These are phyloP conservation scores for Setophaga petechia DNA, from an alignment of 2,113 vertebrate species.

Conservation along the genomic window DNA sequence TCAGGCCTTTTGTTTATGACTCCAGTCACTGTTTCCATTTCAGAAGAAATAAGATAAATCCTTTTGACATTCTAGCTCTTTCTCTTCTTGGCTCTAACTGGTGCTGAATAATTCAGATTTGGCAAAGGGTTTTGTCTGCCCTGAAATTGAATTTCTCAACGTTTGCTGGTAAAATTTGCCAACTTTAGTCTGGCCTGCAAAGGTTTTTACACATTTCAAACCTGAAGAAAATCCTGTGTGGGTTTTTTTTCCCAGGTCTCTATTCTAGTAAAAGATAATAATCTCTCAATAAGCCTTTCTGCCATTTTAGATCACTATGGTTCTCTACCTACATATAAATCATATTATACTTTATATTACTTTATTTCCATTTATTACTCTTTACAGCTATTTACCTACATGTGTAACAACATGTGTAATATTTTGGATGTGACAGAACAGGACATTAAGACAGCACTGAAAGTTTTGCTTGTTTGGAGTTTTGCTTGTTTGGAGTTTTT, in stretches of 20 bases:
- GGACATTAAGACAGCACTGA: neutral
- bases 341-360: neutral
- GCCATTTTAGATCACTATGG: neutral
- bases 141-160: neutral
- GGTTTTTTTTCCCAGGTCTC: neutral
- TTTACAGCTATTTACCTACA: neutral
- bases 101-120: neutral
- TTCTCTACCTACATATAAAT: neutral
- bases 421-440: neutral
- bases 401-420: neutral
- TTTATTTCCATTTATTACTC: neutral
- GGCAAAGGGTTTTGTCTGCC: slow-evolving; percentile 24
- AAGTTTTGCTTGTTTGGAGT: neutral
- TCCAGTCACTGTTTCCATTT: slow-evolving; percentile 41
- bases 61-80: slow-evolving; percentile 13
- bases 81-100: slow-evolving; percentile 11
- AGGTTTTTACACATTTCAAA: neutral
- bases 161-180: neutral
- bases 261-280: neutral
- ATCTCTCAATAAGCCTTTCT: neutral
- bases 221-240: neutral
- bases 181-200: neutral
- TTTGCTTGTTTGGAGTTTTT: neutral
- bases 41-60: slow-evolving; percentile 54
- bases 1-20: slow-evolving; percentile 23